These are phyloP conservation scores for Oceanodroma tethys DNA, from an alignment of 2,113 vertebrate species.

Conservation along the genomic window DNA sequence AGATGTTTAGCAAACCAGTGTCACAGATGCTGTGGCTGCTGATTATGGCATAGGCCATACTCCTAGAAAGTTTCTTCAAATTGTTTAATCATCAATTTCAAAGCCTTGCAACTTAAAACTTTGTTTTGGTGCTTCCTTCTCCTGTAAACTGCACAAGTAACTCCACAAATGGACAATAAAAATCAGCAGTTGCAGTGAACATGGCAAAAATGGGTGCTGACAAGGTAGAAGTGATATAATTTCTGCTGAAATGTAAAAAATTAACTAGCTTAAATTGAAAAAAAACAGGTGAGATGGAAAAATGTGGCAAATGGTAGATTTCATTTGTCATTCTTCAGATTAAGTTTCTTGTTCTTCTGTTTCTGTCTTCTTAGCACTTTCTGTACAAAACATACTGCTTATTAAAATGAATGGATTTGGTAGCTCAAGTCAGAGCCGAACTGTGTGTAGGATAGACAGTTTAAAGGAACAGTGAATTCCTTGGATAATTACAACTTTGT, in stretches of 20 bases:
- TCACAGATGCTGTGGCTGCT: background rate
- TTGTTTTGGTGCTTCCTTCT: background rate
- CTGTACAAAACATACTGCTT: background rate
- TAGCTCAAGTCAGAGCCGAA: background rate
- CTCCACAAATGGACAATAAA: background rate
- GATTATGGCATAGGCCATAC: rapidly evolving
- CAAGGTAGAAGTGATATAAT: background rate
- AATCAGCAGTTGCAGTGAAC: background rate
- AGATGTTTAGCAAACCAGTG: background rate
- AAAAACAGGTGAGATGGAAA: background rate
- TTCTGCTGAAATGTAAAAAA: background rate
- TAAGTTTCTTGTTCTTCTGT: background rate
- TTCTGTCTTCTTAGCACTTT: background rate
- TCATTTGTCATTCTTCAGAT: background rate
- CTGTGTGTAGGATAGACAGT: background rate
- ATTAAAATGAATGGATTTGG: background rate
- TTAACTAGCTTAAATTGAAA: background rate
- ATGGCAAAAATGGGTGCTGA: background rate
- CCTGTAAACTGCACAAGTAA: background rate
- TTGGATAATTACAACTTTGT: background rate
- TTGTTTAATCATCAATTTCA: background rate
- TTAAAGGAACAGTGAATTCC: background rate
- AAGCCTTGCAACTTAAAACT: background rate
- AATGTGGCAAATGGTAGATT: background rate
- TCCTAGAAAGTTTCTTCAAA: background rate